Evolutionary conservation across 2,113 vertebrate genomes (phyloP).

Genomic region (Pelodiscus sinensis): DNA sequence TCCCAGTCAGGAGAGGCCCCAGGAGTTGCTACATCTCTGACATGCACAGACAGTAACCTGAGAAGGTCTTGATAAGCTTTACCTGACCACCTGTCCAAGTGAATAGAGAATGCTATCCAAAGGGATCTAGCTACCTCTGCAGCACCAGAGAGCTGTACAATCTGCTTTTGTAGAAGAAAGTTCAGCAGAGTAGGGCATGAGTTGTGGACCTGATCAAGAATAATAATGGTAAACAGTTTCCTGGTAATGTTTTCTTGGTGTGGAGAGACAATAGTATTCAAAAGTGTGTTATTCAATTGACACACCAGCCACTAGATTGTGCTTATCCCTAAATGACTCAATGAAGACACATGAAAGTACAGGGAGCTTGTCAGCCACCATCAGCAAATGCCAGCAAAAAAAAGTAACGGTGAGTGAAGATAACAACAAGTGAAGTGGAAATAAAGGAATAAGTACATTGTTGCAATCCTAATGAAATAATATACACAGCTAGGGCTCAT

Average conservation of each 20-base stretch:
- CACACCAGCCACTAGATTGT: neutral
- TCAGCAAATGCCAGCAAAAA: neutral
- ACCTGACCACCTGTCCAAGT: neutral
- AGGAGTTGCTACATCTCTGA: neutral
- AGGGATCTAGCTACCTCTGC: neutral
- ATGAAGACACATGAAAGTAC: neutral
- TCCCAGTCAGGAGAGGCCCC: neutral
- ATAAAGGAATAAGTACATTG: neutral
- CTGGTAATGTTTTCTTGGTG: neutral
- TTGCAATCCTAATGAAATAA: neutral
- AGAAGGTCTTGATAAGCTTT: neutral
- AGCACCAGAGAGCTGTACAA: accelerated
- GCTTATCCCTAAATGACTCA: neutral
- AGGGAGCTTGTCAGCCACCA: neutral
- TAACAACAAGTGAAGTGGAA: neutral
- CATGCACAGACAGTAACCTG: neutral
- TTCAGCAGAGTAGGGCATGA: neutral
- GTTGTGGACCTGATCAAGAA: neutral
- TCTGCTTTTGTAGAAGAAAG: neutral
- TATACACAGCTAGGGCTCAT: neutral
- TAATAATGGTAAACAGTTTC: neutral
- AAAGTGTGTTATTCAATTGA: neutral
- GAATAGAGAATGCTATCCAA: neutral
- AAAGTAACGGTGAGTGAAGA: neutral
- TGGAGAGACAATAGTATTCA: neutral